Evolutionary conservation across 2,888 invertebrate genomes (phyloP).

Genomic region (Latrodectus elegans): DNA sequence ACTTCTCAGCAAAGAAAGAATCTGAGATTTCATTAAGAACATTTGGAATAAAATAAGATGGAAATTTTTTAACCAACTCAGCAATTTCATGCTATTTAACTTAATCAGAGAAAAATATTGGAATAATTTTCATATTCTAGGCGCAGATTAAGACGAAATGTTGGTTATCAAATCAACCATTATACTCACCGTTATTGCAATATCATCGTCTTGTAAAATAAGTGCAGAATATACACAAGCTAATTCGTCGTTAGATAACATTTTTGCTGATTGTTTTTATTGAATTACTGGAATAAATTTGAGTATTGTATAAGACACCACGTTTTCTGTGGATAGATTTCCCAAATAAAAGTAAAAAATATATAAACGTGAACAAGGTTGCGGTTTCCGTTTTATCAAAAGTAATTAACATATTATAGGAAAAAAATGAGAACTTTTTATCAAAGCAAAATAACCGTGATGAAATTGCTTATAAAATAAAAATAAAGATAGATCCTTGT

Average conservation of each 20-base stretch:
- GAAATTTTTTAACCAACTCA: neutral
- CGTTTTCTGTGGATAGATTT: neutral
- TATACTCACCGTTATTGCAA: constrained; percentile 85
- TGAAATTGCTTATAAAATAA: no score
- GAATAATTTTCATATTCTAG: neutral
- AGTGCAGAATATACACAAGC: constrained; percentile 98
- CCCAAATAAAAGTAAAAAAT: neutral
- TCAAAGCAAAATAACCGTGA: no score
- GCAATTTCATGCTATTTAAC: neutral
- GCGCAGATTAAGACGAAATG: neutral
- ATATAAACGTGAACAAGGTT: neutral
- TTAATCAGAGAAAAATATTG: neutral
- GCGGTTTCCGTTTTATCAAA: neutral
- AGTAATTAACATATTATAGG: neutral
- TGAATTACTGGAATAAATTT: neutral
- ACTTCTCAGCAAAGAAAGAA: no score
- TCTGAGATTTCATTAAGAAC: no score
- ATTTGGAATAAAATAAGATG: no score
- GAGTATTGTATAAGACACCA: neutral
- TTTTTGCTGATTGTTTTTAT: constrained; percentile 71
- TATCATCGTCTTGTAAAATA: constrained; percentile 96
- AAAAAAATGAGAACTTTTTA: neutral
- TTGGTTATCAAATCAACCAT: neutral
- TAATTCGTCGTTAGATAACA: constrained; percentile 92
- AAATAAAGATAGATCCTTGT: no score